These are phyloP conservation scores for Myrmecobius fasciatus DNA, from an alignment of 2,113 vertebrate species.

Conservation along the genomic window DNA sequence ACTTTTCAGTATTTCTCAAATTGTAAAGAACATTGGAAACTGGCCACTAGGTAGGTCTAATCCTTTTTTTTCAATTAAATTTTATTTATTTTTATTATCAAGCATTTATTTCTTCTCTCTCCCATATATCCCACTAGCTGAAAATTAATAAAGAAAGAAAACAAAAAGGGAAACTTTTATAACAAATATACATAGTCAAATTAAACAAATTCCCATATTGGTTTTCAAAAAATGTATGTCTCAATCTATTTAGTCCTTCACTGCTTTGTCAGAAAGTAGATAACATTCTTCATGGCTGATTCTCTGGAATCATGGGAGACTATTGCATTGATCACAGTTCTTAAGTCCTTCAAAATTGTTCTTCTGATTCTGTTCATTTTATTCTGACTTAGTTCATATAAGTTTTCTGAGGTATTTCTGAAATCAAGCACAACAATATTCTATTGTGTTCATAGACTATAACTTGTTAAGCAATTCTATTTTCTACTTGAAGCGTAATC, in stretches of 20 bases:
- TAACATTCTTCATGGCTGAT: neutral
- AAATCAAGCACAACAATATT: neutral
- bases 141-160: neutral
- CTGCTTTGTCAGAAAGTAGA: neutral
- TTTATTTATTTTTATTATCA: neutral
- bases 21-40: neutral
- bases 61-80: neutral
- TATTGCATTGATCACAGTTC: neutral
- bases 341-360: neutral
- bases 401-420: neutral
- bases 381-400: neutral
- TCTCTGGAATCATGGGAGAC: neutral
- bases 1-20: too few relatives aligned
- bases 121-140: neutral
- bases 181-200: neutral
- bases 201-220: neutral
- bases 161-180: neutral
- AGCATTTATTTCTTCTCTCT: neutral
- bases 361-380: neutral
- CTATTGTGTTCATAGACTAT: neutral
- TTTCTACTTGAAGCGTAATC: neutral
- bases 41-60: neutral
- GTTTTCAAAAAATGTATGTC: neutral
- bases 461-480: neutral
- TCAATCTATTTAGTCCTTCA: neutral